These are phyloP conservation scores for Ifrita kowaldi DNA, from an alignment of 2,113 vertebrate genomes.

Conservation along the genomic window DNA sequence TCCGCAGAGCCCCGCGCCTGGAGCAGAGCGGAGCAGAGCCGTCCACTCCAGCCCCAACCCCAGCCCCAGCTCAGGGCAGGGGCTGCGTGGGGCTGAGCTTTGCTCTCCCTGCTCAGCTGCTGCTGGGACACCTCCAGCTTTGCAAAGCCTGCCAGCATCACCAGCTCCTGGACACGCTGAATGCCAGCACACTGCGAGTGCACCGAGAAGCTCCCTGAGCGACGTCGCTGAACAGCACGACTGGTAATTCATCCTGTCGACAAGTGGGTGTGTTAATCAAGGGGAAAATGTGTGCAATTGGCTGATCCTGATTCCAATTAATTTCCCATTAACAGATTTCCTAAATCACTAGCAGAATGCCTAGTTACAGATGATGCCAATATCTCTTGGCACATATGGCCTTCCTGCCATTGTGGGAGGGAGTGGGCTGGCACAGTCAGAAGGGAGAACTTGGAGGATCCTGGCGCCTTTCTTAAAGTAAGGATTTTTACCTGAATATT, in stretches of 20 bases:
- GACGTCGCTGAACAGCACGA: neutral
- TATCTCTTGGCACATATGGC: neutral
- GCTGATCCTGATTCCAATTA: conserved; percentile 45
- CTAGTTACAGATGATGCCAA: neutral
- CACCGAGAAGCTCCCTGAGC: neutral
- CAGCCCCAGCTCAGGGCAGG: neutral
- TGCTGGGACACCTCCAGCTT: neutral
- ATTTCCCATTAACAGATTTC: conserved; percentile 54
- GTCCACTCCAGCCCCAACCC: neutral
- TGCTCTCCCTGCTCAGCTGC: neutral
- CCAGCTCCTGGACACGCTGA: neutral
- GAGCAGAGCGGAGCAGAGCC: too few species aligned
- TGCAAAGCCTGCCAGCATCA: neutral
- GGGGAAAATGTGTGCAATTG: conserved; percentile 48
- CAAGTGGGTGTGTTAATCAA: conserved; percentile 46
- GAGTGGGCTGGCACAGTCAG: neutral
- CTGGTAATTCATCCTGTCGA: conserved; percentile 22
- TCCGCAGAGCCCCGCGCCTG: neutral
- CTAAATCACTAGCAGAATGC: conserved; percentile 39
- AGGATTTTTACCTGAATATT: neutral
- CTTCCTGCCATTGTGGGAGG: neutral
- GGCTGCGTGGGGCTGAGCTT: neutral
- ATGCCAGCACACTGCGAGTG: neutral
- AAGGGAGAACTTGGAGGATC: neutral
- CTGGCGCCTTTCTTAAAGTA: neutral